Percentiles rank a stretch among this genome's conserved stretches.
Conservation (phyloP, 2,888 invertebrate genomes). For the Platynereis dumerilii region DNA sequence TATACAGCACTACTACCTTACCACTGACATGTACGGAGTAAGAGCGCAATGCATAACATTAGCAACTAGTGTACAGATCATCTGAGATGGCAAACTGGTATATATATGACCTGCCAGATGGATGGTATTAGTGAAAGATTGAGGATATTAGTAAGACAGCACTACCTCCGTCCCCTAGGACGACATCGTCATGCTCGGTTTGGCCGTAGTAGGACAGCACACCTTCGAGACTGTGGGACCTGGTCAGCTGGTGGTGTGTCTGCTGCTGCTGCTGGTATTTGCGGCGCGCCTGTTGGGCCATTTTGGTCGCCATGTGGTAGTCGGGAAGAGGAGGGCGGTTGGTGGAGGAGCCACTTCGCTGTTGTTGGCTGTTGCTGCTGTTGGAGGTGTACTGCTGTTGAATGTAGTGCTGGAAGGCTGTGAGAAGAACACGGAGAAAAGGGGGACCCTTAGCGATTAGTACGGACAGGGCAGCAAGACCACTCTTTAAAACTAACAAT, state of each 20-base stretch:
- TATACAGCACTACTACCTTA: too few species aligned
- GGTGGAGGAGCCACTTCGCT: constrained; percentile 62
- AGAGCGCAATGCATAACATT: too few species aligned
- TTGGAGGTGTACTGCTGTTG: constrained; percentile 24
- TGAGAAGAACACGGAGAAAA: neutral
- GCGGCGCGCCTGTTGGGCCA: constrained; percentile 70
- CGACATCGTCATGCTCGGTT: neutral
- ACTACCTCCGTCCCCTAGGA: neutral
- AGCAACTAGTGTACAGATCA: too few species aligned
- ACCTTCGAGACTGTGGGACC: constrained; percentile 78
- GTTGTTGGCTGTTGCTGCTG: constrained; percentile 5
- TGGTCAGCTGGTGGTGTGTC: too few species aligned
- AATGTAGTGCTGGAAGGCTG: constrained; percentile 25
- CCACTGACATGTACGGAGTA: too few species aligned
- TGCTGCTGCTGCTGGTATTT: constrained; percentile 70
- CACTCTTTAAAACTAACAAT: too few species aligned
- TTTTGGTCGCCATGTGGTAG: constrained; percentile 85
- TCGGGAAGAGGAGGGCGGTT: constrained; percentile 76
- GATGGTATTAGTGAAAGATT: too few species aligned
- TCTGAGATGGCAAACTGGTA: too few species aligned
- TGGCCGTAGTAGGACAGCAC: constrained; percentile 63
- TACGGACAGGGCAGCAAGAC: too few species aligned
- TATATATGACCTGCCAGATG: too few species aligned
- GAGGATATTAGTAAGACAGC: too few species aligned
- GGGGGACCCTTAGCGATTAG: neutral